Evolutionary conservation across 2,797 vertebrate genomes (phyloP), one percentile per base, ranked within the genome.

Genomic region (Manis pentadactyla): DNA sequence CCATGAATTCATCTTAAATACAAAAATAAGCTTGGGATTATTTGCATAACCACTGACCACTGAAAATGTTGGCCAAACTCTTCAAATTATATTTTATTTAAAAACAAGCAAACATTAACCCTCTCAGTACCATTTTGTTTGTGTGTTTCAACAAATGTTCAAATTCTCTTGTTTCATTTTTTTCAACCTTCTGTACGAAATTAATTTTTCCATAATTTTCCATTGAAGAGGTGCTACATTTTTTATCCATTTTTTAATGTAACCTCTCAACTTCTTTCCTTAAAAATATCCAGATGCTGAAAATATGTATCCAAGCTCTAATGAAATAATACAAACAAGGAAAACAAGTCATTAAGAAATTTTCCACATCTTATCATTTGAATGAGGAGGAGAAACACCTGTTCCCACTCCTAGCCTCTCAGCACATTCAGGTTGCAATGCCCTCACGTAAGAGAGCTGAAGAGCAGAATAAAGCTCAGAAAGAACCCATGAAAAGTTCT

Each of bases 191-290:
- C 87, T 15, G 0, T 82, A 55, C 39, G 98, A 93, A 90, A 98
- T 94, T 88, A 98, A 83, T 59, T 97, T 98, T 14, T 97, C 92
- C 95, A 98, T 94, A 75, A 99, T 98, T 95, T 94, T 98, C 95
- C 93, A 97, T 98, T 99, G 98, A 73, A 99, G 75, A 5, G 99
- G 99, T 97, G 98, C 99, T n/a, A 99, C 98, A 7, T 83, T 74
- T 90, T 99, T 95, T n/a, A 98, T 98, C 99, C 99, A 99, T 96
- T 98, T 98, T 96, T 99, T 99, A 39, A 98, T 99, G 99, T 71
- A 99, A 97, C 14, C 96, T 99, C 99, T 94, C 94, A 99, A 98
- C 94, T 99, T 97, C 99, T 98, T 97, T 98, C 98, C 77, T 98
- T 98, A 68, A 98, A 92, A 63, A 97, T 87, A 12, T 99, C 98